Base-by-base conservation (phyloP, 2,888 invertebrate species). In the Sinohyriopsis cumingii region DNA sequence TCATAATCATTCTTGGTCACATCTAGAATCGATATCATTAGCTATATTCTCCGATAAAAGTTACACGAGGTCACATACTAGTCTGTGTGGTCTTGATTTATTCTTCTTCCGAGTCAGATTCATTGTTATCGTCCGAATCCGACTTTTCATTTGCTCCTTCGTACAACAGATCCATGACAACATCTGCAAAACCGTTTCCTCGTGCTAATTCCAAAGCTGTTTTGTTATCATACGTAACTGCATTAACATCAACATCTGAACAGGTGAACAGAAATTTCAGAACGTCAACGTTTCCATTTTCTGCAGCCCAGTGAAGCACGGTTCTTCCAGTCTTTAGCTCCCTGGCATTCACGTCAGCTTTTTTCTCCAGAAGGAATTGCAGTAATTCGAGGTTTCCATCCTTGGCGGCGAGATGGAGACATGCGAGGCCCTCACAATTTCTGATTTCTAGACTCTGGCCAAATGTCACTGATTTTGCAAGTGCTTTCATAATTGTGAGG, bases 401-500 rank as follows among this genome's bases (percentile, higher is more conserved):
- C 20, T 55, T 33, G 9, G 70, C 65, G 24, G 77, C 74, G 15
- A 77, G 25, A 64, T 77, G 77, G 7, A 75, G 63, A 67, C 68
- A 64, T 3, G 74, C 61, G 53, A 63, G 25, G 9, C 77, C 74
- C n/a, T 75, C 70, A 25, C 72, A 74, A 33, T 77, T 77, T n/a
- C 54, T 66, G 19, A 63, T 22, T 53, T 74, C 70, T 25, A 74
- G 24, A 25, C 59, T 65, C 56, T 64, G 71, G 15, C 28, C 7
- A n/a, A 61, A 54, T 20, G 19, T 60, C 19, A 18, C 19, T n/a
- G 22, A 24, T 55, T 18, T 7, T 24, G 24, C 9, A 24, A 24
- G n/a, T 18, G 15, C 33, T 24, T 25, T 33, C 22, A 59, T 19
- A 62, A n/a, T 33, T 18, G 12, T 25, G 12, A 69, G 45, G 53